Evolutionary conservation across 2,888 invertebrate genomes (phyloP), one percentile per base, ranked within the genome.

Genomic region (Catocala sponsa): DNA sequence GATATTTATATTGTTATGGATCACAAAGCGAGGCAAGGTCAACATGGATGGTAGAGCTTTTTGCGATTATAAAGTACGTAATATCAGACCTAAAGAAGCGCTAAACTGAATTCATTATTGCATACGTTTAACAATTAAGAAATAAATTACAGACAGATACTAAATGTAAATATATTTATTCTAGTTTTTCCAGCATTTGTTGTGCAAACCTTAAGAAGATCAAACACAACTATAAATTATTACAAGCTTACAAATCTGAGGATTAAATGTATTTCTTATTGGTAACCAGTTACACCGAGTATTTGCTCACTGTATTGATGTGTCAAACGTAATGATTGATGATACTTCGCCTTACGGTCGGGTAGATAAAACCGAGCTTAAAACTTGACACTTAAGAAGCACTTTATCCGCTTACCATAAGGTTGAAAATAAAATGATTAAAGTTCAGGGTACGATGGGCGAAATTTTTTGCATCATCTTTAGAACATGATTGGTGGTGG

Each of bases 291-390:
- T 87, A 85, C 83, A 80, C 73, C 67, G 76, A 84, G 84, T 87
- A 89, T 89, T 89, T 89, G 86, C 84, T 83, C 83, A 83, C 72
- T 78, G 84, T 87, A 89, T 87, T 88, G 88, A 89, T 84, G 83
- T 89, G 90, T 85, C 87, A 85, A 73, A 74, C 72, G 67, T 47
- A 80, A 84, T 89, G 89, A 89, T 88, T 80, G 85, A 89, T 88
- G 82, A 81, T 82, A 70, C 74, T 75, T 81, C 75, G 80, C 81
- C 74, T 72, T 70, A 70, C 51, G 52, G 59, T 63, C 60, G 44
- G 56, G 38, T 51, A 64, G 61, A 62, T 64, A 56, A 68, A 66
- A 64, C 58, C 49, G 35, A 53, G 49, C 10, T 35, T 48, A 0
- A 11, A 42, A 59, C 15, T 32, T 41, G n/a, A 55, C 35, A 46